Conservation (phyloP, 2,113 vertebrate genomes). For the Hoplias malabaricus region DNA sequence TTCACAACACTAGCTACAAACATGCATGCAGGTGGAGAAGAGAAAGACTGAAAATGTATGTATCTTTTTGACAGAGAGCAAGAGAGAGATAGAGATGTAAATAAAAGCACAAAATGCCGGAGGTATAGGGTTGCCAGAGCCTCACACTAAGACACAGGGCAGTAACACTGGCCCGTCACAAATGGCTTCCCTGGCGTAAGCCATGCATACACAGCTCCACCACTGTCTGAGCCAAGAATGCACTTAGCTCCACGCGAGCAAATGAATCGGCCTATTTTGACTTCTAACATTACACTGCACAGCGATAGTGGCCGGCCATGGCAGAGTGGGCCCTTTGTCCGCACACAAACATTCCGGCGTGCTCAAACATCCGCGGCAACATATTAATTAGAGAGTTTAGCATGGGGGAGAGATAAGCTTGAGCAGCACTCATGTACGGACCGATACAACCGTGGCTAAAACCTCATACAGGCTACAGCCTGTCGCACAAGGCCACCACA, state of each 20-base stretch:
- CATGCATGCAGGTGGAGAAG: no score
- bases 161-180: constrained; percentile 83
- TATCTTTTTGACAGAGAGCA: background rate
- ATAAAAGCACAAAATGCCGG: constrained; percentile 61
- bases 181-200: constrained; percentile 92
- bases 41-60: no score
- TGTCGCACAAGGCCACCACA: background rate
- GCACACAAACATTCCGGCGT: constrained; percentile 64
- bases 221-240: constrained; percentile 88
- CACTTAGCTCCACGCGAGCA: constrained; percentile 89
- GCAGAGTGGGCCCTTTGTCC: constrained; percentile 70
- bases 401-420: constrained; percentile 62
- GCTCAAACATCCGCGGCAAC: constrained; percentile 66
- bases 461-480: constrained; percentile 18
- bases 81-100: constrained; percentile 8
- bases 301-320: constrained; percentile 70
- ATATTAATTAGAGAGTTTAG: constrained; percentile 71
- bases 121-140: constrained; percentile 81
- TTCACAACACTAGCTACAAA: no score
- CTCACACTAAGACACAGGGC: constrained; percentile 78
- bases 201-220: constrained; percentile 76
- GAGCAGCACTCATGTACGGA: constrained; percentile 17
- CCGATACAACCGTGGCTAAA: constrained; percentile 27
- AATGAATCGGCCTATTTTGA: constrained; percentile 89
- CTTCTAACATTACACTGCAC: constrained; percentile 81